These are phyloP conservation scores for Eupithecia inturbata DNA, from an alignment of 2,888 invertebrate genomes.

Conservation along the genomic window DNA sequence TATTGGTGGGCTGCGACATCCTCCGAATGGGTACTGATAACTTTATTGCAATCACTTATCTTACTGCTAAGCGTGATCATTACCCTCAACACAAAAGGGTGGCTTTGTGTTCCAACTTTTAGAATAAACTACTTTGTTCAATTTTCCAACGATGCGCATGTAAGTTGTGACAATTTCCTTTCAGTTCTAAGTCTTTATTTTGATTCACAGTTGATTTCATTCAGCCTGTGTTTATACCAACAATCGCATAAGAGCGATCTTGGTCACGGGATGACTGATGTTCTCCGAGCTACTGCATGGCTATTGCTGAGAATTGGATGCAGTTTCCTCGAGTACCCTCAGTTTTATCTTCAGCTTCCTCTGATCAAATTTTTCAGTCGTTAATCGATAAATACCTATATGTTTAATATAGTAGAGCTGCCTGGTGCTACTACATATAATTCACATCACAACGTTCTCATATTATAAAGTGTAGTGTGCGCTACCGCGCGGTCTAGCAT, in stretches of 20 bases:
- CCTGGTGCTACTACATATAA: no score
- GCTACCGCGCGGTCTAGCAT: background rate
- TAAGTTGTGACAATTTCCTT: no score
- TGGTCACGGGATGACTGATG: background rate
- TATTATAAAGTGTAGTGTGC: constrained; percentile 1
- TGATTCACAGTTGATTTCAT: background rate
- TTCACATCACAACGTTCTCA: no score
- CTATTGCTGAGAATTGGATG: background rate
- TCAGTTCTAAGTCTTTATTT: no score
- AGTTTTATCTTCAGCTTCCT: background rate
- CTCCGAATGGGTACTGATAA: background rate
- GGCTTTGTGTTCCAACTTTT: no score
- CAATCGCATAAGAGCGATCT: background rate
- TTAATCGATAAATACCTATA: no score
- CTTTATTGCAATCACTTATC: background rate
- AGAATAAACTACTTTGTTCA: background rate
- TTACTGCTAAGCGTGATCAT: no score
- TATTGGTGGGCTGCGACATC: background rate
- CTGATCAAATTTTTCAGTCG: background rate
- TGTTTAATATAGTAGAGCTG: no score
- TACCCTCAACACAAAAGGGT: no score
- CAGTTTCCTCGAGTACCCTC: background rate
- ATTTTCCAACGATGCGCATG: background rate
- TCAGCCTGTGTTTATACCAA: background rate
- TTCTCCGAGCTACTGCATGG: background rate